Evolutionary conservation across 2,113 vertebrate species (phyloP), one percentile per base, ranked within the genome.

Genomic region (Anoura caudifer): DNA sequence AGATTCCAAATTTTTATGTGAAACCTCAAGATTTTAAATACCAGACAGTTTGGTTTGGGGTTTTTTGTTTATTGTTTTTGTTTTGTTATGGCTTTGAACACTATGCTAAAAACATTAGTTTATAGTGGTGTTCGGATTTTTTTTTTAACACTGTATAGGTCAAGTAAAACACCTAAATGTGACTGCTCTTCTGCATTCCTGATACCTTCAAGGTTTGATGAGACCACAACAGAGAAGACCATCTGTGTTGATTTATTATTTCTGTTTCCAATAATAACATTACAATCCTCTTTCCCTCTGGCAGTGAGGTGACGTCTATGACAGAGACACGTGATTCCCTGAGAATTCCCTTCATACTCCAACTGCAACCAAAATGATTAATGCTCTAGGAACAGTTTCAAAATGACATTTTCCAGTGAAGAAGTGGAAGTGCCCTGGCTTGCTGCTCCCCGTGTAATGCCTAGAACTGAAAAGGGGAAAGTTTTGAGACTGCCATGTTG

Each of bases 281-380:
- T 54, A 65, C 13, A 80, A 41, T 6, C 11, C 17, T 65, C 38
- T 89, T 81, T 11, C 20, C 50, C 50, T 81, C 10, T 75, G 61
- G 15, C 72, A 93, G 56, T 43, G 33, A 85, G 41, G 87, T 85
- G 72, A 87, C 9, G 1, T 45, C 76, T 75, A 82, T 65, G 52
- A 22, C 76, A 91, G 93, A 91, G 56, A 61, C 52, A 33, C n/a
- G n/a, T 20, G 36, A 73, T 87, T 77, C n/a, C 75, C 45, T 80
- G 50, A 95, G 59, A 95, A 90, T 87, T 87, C 50, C 79, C 76
- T 85, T 94, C 43, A 63, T 22, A 95, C 7, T 73, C 65, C 77
- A 97, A 84, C 22, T 61, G 47, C 33, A 75, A 56, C 26, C 47
- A 90, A 93, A 97, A 85, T 54, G 61, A 75, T 73, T 41, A 59